These are phyloP conservation scores for Neoaliturus tenellus DNA, from an alignment of 2,888 invertebrate species.

Conservation along the genomic window DNA sequence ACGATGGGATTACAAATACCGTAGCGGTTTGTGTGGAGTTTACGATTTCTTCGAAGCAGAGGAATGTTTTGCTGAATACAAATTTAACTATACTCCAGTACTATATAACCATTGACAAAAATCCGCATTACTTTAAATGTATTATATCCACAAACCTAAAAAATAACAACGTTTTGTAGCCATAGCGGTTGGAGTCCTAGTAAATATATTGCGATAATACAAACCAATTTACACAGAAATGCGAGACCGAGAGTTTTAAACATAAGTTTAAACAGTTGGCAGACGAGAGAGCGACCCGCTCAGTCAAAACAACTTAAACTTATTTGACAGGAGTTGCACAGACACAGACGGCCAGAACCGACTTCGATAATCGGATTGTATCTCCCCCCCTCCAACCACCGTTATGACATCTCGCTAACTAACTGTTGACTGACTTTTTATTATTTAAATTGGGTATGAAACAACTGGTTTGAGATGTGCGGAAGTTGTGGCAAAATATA, in stretches of 20 bases:
- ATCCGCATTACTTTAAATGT: too few relatives aligned
- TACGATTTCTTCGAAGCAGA: too few relatives aligned
- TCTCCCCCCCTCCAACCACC: background rate
- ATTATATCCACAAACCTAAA: too few relatives aligned
- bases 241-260: background rate
- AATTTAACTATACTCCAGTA: too few relatives aligned
- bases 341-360: slow-evolving; percentile 23
- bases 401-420: slow-evolving; percentile 18
- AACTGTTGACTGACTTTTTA: background rate
- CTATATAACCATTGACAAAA: too few relatives aligned
- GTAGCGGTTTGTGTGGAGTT: too few relatives aligned
- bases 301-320: slow-evolving; percentile 33
- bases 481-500: too few relatives aligned
- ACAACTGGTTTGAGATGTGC: background rate
- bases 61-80: too few relatives aligned
- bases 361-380: slow-evolving; percentile 32
- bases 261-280: slow-evolving; percentile 26
- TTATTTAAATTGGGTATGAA: background rate
- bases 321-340: slow-evolving; percentile 33
- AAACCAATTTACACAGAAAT: background rate
- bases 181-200: too few relatives aligned
- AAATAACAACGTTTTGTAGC: too few relatives aligned
- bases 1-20: too few relatives aligned
- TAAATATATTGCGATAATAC: too few relatives aligned
- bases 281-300: slow-evolving; percentile 23